Evolutionary conservation across 2,888 invertebrate species (phyloP).

Genomic region (Tetragnatha montana): DNA sequence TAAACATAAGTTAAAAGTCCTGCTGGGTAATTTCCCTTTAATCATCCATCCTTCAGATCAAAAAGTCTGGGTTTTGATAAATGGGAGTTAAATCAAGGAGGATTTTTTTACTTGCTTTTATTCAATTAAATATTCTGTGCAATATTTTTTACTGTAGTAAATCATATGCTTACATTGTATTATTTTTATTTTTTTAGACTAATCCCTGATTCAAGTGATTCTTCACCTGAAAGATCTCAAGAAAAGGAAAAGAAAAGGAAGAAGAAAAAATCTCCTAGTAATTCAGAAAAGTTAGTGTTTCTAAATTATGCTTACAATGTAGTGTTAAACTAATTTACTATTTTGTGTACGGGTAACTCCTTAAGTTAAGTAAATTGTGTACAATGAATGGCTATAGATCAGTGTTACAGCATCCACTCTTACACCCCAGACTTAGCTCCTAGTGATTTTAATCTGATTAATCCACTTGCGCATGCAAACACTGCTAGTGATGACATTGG

Average conservation of each 20-base stretch:
- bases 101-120: too few relatives aligned
- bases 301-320: neutral
- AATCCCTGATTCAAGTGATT: conserved; percentile 64
- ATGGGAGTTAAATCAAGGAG: neutral
- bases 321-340: neutral
- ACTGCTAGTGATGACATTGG: too few relatives aligned
- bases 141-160: neutral
- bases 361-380: too few relatives aligned
- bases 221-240: conserved; percentile 53
- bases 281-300: conserved; percentile 49
- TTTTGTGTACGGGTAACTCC: too few relatives aligned
- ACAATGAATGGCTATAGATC: neutral
- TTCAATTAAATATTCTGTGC: neutral
- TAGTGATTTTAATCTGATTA: too few relatives aligned
- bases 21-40: too few relatives aligned
- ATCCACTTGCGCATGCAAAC: too few relatives aligned
- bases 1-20: too few relatives aligned
- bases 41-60: too few relatives aligned
- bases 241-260: conserved; percentile 68
- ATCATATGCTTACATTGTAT: neutral
- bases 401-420: too few relatives aligned
- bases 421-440: too few relatives aligned
- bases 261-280: conserved; percentile 59
- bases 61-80: too few relatives aligned
- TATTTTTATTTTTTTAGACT: conserved; percentile 16